Conservation (phyloP, 1,140 invertebrate genomes). For the Diachasma alloeum region DNA sequence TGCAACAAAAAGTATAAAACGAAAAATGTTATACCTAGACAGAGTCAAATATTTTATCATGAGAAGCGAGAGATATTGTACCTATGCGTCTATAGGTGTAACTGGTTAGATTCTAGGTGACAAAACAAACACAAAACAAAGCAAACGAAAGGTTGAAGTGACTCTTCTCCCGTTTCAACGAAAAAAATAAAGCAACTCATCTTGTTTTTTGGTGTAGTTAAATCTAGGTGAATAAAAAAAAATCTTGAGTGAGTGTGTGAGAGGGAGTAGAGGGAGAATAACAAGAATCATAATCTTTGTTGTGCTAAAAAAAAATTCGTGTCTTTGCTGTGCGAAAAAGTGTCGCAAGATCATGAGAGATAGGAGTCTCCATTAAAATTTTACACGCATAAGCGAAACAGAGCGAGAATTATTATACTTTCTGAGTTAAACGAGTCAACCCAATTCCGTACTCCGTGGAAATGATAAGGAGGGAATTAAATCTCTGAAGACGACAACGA, state of each 20-base stretch:
- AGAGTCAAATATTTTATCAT: constrained; percentile 26
- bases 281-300: not conserved
- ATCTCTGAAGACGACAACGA: not conserved
- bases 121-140: not conserved
- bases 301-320: constrained; percentile 5
- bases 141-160: not conserved
- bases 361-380: not conserved
- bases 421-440: not conserved
- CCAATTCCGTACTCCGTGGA: not conserved
- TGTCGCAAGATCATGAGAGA: not conserved
- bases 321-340: not conserved
- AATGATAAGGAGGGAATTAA: not conserved
- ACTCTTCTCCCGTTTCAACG: not conserved
- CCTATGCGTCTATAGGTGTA: constrained; percentile 12
- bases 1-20: constrained; percentile 2
- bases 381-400: constrained; percentile 1
- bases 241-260: not conserved
- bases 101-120: constrained; percentile 16
- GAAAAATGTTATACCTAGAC: constrained; percentile 3
- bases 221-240: not conserved
- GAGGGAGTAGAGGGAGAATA: not conserved
- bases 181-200: not conserved
- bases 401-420: constrained; percentile 18
- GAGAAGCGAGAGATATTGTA: not conserved
- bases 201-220: not conserved